phyloP scores from a whole-genome alignment of 2,888 invertebrate species.

The Polydrusus pterygomalis region DNA sequence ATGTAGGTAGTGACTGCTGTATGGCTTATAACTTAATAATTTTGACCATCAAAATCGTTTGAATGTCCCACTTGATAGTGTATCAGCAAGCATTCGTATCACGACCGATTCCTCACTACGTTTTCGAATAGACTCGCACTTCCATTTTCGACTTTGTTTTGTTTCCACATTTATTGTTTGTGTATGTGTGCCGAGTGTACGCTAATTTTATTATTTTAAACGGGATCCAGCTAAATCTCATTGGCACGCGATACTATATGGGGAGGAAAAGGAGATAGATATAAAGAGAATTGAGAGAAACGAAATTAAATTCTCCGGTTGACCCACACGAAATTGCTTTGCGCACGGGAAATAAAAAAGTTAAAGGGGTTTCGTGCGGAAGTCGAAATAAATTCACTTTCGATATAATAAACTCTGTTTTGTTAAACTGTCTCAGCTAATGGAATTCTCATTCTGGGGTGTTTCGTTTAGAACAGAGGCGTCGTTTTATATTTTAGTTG shows the following conservation, averaged over 20 bases:
- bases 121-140: slow-evolving; percentile 61
- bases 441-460: slow-evolving; percentile 26
- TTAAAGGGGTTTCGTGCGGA: slow-evolving; percentile 33
- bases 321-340: slow-evolving; percentile 49
- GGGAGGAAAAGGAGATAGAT: slow-evolving; percentile 46
- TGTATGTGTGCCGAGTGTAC: slow-evolving; percentile 67
- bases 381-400: slow-evolving; percentile 36
- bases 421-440: slow-evolving; percentile 29
- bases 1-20: too few species aligned
- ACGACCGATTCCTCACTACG: slow-evolving; percentile 70
- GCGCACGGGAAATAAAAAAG: slow-evolving; percentile 42
- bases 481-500: not conserved
- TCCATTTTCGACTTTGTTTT: slow-evolving; percentile 56
- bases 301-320: slow-evolving; percentile 48
- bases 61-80: slow-evolving; percentile 21
- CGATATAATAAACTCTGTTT: slow-evolving; percentile 31
- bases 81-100: slow-evolving; percentile 64
- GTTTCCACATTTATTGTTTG: slow-evolving; percentile 66
- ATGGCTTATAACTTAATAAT: not conserved
- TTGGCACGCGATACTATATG: slow-evolving; percentile 60
- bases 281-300: slow-evolving; percentile 32
- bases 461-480: slow-evolving; percentile 8
- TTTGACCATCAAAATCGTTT: slow-evolving; percentile 9
- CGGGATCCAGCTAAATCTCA: slow-evolving; percentile 47
- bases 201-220: slow-evolving; percentile 69